These are phyloP conservation scores for Ptychadena robeensis DNA, from an alignment of 2,797 vertebrate genomes.

Conservation along the genomic window DNA sequence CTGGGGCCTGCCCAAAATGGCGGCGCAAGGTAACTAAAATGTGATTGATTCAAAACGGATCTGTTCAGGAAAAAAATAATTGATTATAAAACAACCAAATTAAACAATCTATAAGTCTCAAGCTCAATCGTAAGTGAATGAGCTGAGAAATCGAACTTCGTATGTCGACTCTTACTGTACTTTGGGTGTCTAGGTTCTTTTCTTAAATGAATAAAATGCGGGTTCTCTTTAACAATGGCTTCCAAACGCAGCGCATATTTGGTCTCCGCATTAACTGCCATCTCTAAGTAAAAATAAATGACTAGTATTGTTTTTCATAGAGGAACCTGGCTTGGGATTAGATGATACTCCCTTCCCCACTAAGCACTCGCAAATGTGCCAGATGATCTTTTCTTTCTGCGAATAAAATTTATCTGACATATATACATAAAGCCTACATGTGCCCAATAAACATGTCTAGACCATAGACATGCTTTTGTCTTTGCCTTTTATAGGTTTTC, in stretches of 20 bases:
- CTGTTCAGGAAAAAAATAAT: too few relatives aligned
- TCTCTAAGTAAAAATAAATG: constrained; percentile 22
- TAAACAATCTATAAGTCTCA: too few relatives aligned
- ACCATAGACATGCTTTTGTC: constrained; percentile 56
- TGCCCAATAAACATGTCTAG: constrained; percentile 61
- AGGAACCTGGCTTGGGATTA: constrained; percentile 13
- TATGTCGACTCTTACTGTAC: too few relatives aligned
- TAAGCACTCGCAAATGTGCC: constrained; percentile 47
- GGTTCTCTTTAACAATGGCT: neutral
- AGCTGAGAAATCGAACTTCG: too few relatives aligned
- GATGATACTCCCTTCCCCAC: constrained; percentile 33
- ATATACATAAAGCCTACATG: constrained; percentile 56
- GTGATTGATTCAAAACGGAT: too few relatives aligned
- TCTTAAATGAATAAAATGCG: neutral
- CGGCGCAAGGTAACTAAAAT: too few relatives aligned
- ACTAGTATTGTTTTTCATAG: constrained; percentile 39
- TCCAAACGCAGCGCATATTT: neutral
- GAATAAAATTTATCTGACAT: constrained; percentile 59
- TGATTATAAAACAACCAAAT: too few relatives aligned
- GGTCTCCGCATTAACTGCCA: neutral
- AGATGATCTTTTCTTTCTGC: constrained; percentile 52
- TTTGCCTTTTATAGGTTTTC: constrained; percentile 48
- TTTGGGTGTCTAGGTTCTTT: too few relatives aligned
- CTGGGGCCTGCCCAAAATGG: too few relatives aligned
- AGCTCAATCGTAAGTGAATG: too few relatives aligned